A percentile compares a stretch with the other conserved stretches of the same genome.
Conservation (phyloP, 2,113 vertebrate species). For the Hippocampus guttulatus region DNA sequence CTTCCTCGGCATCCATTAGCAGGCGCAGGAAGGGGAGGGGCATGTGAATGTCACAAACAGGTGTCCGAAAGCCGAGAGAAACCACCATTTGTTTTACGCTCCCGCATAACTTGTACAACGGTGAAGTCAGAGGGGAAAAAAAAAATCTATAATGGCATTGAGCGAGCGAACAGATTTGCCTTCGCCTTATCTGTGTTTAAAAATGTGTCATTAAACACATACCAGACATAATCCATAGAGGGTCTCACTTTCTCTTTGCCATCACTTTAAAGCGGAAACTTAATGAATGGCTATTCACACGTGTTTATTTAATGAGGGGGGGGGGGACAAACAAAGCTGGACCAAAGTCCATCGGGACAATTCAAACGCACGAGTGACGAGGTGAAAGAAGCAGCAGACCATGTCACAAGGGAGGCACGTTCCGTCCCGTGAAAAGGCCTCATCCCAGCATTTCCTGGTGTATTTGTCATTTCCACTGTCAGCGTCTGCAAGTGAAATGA, state of each 20-base stretch:
- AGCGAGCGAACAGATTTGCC: not conserved
- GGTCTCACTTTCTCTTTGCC: not conserved
- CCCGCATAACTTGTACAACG: not conserved
- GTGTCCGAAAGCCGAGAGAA: slow-evolving; percentile 16
- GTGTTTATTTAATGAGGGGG: not conserved
- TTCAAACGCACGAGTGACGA: slow-evolving; percentile 1
- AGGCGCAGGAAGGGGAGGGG: not conserved
- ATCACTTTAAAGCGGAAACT: not conserved
- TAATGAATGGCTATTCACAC: not conserved
- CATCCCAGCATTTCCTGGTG: not conserved
- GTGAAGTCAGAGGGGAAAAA: not conserved
- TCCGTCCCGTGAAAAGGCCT: not conserved
- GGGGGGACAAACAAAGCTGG: slow-evolving; percentile 24
- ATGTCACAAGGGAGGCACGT: not conserved
- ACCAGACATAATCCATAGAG: not conserved
- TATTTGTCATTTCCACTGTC: not conserved
- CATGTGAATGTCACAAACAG: slow-evolving; percentile 43
- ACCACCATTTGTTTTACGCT: not conserved
- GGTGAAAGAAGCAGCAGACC: slow-evolving; percentile 4
- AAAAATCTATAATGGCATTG: not conserved
- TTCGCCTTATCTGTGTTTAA: not conserved
- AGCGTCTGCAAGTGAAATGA: slow-evolving; percentile 4
- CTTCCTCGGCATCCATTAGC: not conserved
- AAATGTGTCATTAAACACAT: slow-evolving; percentile 1
- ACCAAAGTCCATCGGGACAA: slow-evolving; percentile 48